phyloP scores from a whole-genome alignment of 2,797 vertebrate species.

The Acomys russatus region DNA sequence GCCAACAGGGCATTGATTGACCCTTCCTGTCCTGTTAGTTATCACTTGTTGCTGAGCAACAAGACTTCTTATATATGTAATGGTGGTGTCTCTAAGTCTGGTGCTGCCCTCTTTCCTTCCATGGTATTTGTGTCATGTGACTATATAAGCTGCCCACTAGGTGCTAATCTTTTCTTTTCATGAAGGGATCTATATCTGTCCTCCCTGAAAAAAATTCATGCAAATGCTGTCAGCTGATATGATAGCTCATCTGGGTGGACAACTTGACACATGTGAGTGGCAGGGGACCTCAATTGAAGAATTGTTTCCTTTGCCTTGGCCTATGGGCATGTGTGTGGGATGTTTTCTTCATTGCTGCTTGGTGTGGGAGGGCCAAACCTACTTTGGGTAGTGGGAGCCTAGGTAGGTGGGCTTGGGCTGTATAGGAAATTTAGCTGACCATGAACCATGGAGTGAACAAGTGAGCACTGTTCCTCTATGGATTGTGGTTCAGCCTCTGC shows the following conservation, averaged over 20 bases:
- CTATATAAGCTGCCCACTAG: neutral
- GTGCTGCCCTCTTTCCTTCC: neutral
- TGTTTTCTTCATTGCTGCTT: neutral
- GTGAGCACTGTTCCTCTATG: neutral
- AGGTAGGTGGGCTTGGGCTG: neutral
- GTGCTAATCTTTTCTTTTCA: neutral
- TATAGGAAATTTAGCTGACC: neutral
- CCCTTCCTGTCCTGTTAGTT: slow-evolving; percentile 55
- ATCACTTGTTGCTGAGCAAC: slow-evolving; percentile 82
- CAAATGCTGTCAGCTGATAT: neutral
- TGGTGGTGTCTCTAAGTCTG: slow-evolving; percentile 54
- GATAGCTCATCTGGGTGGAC: neutral
- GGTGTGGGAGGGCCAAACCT: neutral
- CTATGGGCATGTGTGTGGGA: neutral
- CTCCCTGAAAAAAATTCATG: neutral
- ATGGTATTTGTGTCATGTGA: neutral
- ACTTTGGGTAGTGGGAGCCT: neutral
- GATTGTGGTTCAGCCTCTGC: neutral
- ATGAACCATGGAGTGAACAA: too few species aligned
- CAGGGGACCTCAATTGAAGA: neutral
- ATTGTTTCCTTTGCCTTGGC: neutral
- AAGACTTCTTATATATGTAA: slow-evolving; percentile 65
- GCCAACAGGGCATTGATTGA: slow-evolving; percentile 76
- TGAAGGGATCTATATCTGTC: neutral
- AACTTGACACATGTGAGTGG: neutral